Base-by-base conservation (phyloP, 2,113 vertebrate genomes). In the Leptosomus discolor region DNA sequence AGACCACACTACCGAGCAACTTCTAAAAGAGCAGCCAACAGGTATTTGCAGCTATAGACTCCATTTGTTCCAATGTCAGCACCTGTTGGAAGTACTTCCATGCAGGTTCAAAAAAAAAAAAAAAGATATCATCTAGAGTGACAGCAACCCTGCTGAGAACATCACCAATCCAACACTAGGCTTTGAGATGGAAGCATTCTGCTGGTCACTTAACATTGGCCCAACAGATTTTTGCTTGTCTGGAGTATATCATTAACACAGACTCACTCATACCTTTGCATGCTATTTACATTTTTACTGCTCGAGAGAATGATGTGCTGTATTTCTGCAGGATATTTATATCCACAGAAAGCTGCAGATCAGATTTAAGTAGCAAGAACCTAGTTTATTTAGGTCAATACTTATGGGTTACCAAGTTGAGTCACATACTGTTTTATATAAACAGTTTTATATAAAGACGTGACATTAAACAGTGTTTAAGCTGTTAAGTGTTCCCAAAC, bases 291-390 rank as follows among this genome's bases (percentile, higher is more conserved):
- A 87, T 87, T 92, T 94, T 80, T 73, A 94, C 36, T 54, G 65
- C 65, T 77, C 1, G 1, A 37, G 18, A 91, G 41, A 81, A 65
- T 1, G 1, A 70, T 32, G 64, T 21, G 22, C 20, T 75, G 21
- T 14, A 50, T 76, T 92, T 94, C 56, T 57, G 2, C 48, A 61
- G 22, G 48, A 11, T 75, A 88, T 67, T 90, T 88, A 58, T 86
- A 95, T 41, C 74, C 45, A 29, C 27, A 83, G 57, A 92, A 79
- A 88, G 68, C 34, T 85, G 69, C 19, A 64, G 26, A 88, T 73
- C 56, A 90, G 85, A 95, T 92, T 87, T 79, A 85, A 93, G 74
- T 30, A 76, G 70, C 83, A 85, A 88, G 65, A 93, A 93, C 21
- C 34, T n/a, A 8, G 23, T 82, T 85, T 68, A 85, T 78, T 93